phyloP scores from a whole-genome alignment of 2,113 vertebrate species.

The Echinops telfairi region DNA sequence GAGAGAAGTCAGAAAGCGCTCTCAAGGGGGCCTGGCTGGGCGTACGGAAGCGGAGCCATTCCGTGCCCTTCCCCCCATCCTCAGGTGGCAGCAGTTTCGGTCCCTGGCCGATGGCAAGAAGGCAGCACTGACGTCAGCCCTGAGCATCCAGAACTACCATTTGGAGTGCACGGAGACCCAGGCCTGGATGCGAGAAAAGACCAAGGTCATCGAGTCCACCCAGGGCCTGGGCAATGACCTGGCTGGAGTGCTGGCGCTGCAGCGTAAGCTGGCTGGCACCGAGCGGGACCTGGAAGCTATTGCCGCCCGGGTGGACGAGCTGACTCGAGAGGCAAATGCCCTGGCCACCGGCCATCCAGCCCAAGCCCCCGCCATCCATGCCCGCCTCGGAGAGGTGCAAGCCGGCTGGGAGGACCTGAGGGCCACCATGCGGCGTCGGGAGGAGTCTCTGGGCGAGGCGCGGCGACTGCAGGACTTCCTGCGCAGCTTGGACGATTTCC shows the following conservation, averaged over 20 bases:
- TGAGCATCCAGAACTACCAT: constrained; percentile 97
- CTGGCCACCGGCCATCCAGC: constrained; percentile 90
- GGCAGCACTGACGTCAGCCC: constrained; percentile 91
- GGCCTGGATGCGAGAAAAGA: constrained; percentile 97
- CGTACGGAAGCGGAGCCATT: not conserved
- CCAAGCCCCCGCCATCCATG: constrained; percentile 88
- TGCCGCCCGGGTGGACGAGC: constrained; percentile 92
- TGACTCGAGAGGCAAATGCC: constrained; percentile 90
- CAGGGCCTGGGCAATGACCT: constrained; percentile 95
- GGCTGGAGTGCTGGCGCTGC: constrained; percentile 94
- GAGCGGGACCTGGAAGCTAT: constrained; percentile 96
- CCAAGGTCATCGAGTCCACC: constrained; percentile 96
- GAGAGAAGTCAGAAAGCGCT: not conserved
- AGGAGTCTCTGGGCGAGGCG: constrained; percentile 95
- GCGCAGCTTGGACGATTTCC: constrained; percentile 94
- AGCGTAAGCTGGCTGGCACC: constrained; percentile 95
- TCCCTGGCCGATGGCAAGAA: constrained; percentile 92
- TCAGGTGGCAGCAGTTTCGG: constrained; percentile 95
- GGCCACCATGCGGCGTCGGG: constrained; percentile 91
- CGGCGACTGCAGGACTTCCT: constrained; percentile 96
- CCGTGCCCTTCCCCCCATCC: not conserved
- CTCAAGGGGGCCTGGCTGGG: not conserved
- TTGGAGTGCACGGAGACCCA: constrained; percentile 96
- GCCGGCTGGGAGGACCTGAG: constrained; percentile 94
- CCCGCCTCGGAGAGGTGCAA: constrained; percentile 89